Evolutionary conservation across 2,888 invertebrate species (phyloP).

Genomic region (Petrolisthes cinctipes): DNA sequence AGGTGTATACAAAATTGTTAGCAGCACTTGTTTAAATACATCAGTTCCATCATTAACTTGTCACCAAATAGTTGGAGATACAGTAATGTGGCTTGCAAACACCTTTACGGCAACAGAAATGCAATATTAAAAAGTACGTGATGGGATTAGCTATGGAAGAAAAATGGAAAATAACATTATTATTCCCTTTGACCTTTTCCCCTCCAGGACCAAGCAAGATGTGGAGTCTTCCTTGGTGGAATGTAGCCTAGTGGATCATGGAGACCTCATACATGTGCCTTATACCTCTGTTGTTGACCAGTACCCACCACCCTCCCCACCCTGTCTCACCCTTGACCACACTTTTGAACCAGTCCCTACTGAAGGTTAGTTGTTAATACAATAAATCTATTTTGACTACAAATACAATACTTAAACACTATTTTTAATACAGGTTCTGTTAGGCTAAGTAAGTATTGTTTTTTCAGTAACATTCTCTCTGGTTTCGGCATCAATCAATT

Average conservation of each 20-base stretch:
- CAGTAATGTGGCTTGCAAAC: too few species aligned
- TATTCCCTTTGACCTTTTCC: neutral
- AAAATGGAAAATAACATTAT: too few species aligned
- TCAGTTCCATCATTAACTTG: too few species aligned
- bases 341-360: slow-evolving; percentile 55
- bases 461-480: neutral
- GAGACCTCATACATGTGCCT: slow-evolving; percentile 24
- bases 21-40: too few species aligned
- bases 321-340: slow-evolving; percentile 50
- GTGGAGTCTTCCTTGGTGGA: slow-evolving; percentile 46
- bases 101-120: too few species aligned
- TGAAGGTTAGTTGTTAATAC: slow-evolving; percentile 32
- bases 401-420: too few species aligned
- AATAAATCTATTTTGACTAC: too few species aligned
- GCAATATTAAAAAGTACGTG: too few species aligned
- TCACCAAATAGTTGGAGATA: too few species aligned
- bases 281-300: slow-evolving; percentile 29
- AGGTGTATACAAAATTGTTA: too few species aligned
- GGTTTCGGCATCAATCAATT: too few species aligned
- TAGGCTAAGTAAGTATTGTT: neutral
- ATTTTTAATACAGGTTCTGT: neutral
- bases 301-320: slow-evolving; percentile 19
- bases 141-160: too few species aligned
- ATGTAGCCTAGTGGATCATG: slow-evolving; percentile 43
- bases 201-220: slow-evolving; percentile 19